These are phyloP conservation scores for Baryphthengus martii DNA, from an alignment of 2,113 vertebrate species.

Conservation along the genomic window DNA sequence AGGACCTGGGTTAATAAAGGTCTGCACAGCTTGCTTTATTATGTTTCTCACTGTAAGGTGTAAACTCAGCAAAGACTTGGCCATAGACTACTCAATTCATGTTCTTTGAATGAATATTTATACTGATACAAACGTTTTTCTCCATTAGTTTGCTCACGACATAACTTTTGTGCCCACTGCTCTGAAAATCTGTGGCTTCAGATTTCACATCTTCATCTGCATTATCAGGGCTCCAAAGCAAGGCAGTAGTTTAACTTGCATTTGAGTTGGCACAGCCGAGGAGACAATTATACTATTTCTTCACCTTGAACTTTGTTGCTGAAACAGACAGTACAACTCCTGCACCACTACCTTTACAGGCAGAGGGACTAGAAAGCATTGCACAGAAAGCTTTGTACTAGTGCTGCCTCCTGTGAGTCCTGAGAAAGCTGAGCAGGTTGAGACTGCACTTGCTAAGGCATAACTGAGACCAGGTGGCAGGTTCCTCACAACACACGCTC, in stretches of 20 bases:
- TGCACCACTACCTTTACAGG: neutral
- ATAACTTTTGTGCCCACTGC: neutral
- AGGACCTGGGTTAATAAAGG: neutral
- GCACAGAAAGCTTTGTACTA: neutral
- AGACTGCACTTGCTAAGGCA: neutral
- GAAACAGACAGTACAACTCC: neutral
- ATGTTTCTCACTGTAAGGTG: neutral
- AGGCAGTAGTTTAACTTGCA: neutral
- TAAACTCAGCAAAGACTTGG: neutral
- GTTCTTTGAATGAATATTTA: neutral
- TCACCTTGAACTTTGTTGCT: neutral
- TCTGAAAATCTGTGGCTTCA: neutral
- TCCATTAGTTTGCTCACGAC: neutral
- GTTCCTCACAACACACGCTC: neutral
- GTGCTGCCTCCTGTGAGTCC: neutral
- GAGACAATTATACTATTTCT: neutral
- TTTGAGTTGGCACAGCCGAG: neutral
- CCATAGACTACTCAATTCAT: neutral
- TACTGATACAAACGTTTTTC: neutral
- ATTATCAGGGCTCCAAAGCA: neutral
- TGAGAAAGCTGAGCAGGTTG: neutral
- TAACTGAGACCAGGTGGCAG: neutral
- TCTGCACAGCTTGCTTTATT: neutral
- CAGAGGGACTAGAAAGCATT: neutral
- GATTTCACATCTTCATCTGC: neutral